Conservation (phyloP, 92 coral and sea anemone species). For the Palythoa grandis region DNA sequence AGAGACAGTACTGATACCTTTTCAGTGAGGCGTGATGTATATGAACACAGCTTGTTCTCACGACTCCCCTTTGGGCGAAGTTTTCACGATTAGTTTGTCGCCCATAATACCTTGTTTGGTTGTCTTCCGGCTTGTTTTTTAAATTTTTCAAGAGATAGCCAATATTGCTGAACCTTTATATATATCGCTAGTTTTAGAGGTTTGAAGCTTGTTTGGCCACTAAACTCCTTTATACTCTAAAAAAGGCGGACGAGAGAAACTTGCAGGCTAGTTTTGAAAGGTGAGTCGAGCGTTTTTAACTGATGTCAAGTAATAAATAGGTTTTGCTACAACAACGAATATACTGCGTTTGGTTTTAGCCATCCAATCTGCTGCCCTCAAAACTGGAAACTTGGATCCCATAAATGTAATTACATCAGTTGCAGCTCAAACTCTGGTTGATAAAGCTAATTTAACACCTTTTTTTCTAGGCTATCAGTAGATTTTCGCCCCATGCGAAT, state of each 20-base stretch:
- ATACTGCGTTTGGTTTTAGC: neutral
- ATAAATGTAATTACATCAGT: no score
- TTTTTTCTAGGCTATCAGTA: no score
- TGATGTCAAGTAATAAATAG: neutral
- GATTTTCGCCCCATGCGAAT: no score
- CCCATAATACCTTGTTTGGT: neutral
- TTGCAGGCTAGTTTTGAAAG: neutral
- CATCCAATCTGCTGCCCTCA: neutral
- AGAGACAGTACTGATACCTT: neutral
- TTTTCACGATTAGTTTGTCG: neutral
- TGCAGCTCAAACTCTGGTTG: no score
- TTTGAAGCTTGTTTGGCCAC: neutral
- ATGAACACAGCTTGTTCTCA: neutral
- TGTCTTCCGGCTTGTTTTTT: neutral
- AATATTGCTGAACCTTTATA: slow-evolving; percentile 2
- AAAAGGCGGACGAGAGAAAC: neutral
- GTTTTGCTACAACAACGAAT: neutral
- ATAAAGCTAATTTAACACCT: no score
- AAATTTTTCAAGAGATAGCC: neutral
- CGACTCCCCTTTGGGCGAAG: neutral
- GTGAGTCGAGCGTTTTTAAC: neutral
- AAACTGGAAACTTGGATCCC: no score
- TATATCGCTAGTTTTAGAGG: neutral
- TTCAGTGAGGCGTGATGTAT: neutral
- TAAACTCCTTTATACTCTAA: neutral